These are phyloP conservation scores for Anhinga rufa DNA, from an alignment of 2,113 vertebrate species.

Conservation along the genomic window DNA sequence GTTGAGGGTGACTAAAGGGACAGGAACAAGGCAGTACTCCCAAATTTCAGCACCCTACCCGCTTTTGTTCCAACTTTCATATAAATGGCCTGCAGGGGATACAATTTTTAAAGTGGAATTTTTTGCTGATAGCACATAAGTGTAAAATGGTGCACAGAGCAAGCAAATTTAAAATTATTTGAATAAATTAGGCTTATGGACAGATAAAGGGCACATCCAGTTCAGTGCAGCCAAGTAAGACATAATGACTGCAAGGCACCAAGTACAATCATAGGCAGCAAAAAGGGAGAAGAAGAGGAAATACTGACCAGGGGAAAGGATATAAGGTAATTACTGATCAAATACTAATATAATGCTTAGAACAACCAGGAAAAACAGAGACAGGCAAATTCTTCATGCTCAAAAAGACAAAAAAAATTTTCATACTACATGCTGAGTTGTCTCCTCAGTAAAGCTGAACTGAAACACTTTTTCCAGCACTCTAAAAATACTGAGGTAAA, in stretches of 20 bases:
- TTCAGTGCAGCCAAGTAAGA: not conserved
- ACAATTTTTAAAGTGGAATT: constrained; percentile 26
- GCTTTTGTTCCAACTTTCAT: constrained; percentile 20
- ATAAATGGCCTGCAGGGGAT: not conserved
- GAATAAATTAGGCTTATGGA: constrained; percentile 33
- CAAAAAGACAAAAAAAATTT: not conserved
- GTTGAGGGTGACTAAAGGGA: constrained; percentile 14
- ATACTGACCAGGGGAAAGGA: not conserved
- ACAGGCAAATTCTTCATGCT: not conserved
- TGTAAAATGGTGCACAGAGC: not conserved
- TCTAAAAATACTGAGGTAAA: not conserved
- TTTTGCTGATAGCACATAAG: constrained; percentile 28
- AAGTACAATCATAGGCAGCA: not conserved
- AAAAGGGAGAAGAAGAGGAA: not conserved
- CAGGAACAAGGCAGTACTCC: not conserved
- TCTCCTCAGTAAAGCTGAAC: not conserved
- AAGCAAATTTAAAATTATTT: constrained; percentile 2
- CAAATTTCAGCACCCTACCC: constrained; percentile 8
- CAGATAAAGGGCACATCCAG: constrained; percentile 7
- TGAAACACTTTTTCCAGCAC: not conserved
- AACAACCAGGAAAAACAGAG: not conserved
- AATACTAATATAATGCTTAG: not conserved
- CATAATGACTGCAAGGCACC: not conserved
- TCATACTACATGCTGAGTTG: not conserved
- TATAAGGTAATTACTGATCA: not conserved